Conservation (phyloP, 2,113 vertebrate genomes). For the Onychostoma macrolepis region DNA sequence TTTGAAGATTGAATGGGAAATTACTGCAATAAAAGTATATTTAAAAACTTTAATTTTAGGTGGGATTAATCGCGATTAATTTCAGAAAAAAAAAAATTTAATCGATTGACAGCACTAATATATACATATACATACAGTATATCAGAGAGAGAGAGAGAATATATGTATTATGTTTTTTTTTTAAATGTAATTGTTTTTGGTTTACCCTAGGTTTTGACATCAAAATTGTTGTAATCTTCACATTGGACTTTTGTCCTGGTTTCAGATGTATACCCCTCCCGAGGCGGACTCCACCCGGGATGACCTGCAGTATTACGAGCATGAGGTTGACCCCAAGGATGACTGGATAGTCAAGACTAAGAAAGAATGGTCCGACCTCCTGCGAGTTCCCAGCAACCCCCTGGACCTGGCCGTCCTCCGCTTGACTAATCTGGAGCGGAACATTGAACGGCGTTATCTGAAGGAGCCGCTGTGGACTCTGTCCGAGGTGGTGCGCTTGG, state of each 20-base stretch:
- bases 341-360: constrained; percentile 85
- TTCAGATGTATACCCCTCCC: constrained; percentile 86
- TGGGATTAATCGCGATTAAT: too few relatives aligned
- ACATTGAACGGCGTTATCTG: constrained; percentile 92
- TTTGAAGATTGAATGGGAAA: too few relatives aligned
- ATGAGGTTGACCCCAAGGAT: constrained; percentile 82
- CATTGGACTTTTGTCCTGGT: neutral
- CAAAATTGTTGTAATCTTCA: too few relatives aligned
- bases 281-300: constrained; percentile 85
- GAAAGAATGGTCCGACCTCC: constrained; percentile 81
- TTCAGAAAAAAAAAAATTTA: too few relatives aligned
- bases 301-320: constrained; percentile 90
- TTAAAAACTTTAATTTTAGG: too few relatives aligned
- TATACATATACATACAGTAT: too few relatives aligned
- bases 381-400: constrained; percentile 84
- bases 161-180: too few relatives aligned
- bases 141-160: too few relatives aligned
- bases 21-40: too few relatives aligned
- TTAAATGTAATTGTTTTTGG: neutral
- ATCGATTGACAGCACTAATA: too few relatives aligned
- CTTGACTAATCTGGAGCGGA: constrained; percentile 86
- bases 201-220: neutral
- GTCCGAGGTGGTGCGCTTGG: constrained; percentile 86
- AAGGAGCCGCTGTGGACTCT: constrained; percentile 92
- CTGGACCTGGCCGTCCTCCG: constrained; percentile 89